Evolutionary conservation across 2,113 vertebrate genomes (phyloP).

Genomic region (Prunella himalayana): DNA sequence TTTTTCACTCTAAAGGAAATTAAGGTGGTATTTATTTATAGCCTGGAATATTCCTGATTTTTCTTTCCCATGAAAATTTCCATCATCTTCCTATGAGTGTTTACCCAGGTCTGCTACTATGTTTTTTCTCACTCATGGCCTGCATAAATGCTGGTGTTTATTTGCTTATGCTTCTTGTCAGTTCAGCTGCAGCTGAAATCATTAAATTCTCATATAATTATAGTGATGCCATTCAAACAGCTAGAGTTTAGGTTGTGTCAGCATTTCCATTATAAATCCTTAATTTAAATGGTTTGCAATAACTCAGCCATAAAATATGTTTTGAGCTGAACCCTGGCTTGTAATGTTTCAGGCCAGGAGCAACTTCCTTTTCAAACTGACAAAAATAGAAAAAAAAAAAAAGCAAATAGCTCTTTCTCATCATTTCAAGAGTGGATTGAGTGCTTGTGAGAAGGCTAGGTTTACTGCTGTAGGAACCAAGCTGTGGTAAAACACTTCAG

Average conservation of each 20-base stretch:
- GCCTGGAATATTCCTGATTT: background rate
- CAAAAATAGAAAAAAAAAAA: background rate
- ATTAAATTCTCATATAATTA: conserved; percentile 64
- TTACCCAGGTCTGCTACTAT: background rate
- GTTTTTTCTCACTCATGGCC: background rate
- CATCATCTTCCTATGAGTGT: background rate
- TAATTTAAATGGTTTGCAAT: conserved; percentile 14
- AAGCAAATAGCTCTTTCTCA: background rate
- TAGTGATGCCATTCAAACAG: conserved; percentile 13
- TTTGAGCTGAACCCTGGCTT: background rate
- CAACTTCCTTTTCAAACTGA: background rate
- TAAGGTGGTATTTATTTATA: conserved; percentile 26
- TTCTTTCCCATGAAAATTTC: background rate
- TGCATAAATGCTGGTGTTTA: conserved; percentile 3
- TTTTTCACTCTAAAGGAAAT: conserved; percentile 17
- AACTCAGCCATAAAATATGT: conserved; percentile 15
- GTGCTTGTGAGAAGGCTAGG: background rate
- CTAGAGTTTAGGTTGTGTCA: conserved; percentile 29
- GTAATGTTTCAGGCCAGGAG: background rate
- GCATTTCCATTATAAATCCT: conserved; percentile 47
- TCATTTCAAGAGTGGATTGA: background rate
- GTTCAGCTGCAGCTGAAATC: conserved; percentile 52
- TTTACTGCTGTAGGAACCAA: background rate
- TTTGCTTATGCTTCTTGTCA: conserved; percentile 10
- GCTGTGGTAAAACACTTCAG: background rate